Conservation (phyloP, 2,797 vertebrate species). For the Todus mexicanus region DNA sequence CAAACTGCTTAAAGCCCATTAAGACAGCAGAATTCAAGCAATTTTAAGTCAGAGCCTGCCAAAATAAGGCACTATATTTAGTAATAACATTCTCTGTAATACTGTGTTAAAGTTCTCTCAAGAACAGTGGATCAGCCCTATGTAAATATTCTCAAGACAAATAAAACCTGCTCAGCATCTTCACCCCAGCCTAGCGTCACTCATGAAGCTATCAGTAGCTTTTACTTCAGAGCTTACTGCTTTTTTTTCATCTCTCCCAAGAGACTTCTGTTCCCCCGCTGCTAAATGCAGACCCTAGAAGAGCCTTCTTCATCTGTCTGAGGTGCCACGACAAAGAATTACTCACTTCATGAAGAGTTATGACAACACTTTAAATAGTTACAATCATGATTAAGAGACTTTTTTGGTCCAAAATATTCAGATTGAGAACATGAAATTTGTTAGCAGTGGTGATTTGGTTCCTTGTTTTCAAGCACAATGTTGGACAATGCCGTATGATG, state of each 20-base stretch:
- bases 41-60: not conserved
- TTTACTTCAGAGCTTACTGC: not conserved
- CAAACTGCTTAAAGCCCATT: not conserved
- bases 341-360: not conserved
- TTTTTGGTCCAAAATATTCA: not conserved
- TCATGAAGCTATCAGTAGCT: not conserved
- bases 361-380: not conserved
- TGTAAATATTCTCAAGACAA: slow-evolving; percentile 32
- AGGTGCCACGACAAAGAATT: not conserved
- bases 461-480: not conserved
- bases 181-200: not conserved
- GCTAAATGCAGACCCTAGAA: not conserved
- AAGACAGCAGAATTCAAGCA: not conserved
- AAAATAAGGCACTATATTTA: slow-evolving; percentile 21
- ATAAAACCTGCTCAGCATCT: not conserved
- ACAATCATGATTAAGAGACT: not conserved
- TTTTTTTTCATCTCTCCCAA: not conserved
- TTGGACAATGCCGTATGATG: not conserved
- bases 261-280: not conserved
- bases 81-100: not conserved
- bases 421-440: not conserved
- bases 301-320: not conserved
- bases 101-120: slow-evolving; percentile 1
- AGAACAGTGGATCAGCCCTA: not conserved
- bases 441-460: not conserved